These are phyloP conservation scores for Tragelaphus strepsiceros DNA, from an alignment of 2,113 vertebrate genomes.

Conservation along the genomic window DNA sequence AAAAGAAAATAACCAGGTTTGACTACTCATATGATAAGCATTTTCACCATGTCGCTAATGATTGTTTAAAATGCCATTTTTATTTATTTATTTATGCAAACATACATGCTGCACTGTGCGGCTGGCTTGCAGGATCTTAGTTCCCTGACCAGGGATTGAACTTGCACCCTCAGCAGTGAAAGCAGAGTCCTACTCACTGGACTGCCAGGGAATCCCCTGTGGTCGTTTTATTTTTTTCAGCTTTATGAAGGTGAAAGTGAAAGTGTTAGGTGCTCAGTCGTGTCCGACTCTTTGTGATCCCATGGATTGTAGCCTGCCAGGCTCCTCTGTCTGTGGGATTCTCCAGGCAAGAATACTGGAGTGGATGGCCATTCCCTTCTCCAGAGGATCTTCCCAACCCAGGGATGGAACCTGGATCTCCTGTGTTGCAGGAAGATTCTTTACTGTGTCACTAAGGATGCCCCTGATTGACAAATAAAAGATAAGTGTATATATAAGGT, in stretches of 20 bases:
- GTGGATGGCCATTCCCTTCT: not conserved
- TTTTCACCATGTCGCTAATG: not conserved
- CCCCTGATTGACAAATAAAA: not conserved
- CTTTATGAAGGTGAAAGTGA: not conserved
- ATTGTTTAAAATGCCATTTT: not conserved
- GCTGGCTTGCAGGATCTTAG: not conserved
- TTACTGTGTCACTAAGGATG: not conserved
- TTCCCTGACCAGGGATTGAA: not conserved
- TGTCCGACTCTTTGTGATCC: not conserved
- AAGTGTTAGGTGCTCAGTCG: not conserved
- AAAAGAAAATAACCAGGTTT: not conserved
- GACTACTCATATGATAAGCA: not conserved
- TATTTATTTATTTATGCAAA: not conserved
- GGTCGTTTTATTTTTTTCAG: not conserved
- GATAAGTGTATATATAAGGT: not conserved
- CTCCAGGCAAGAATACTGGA: not conserved
- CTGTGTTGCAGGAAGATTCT: not conserved
- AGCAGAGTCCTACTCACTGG: not conserved
- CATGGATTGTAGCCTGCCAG: not conserved
- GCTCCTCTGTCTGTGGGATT: not conserved
- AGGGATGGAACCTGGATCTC: not conserved
- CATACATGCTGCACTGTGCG: not conserved
- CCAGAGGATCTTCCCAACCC: not conserved
- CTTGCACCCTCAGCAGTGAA: not conserved
- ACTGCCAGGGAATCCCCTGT: not conserved